Base-by-base conservation (phyloP, 2,888 invertebrate genomes). In the Cyaniris semiargus region DNA sequence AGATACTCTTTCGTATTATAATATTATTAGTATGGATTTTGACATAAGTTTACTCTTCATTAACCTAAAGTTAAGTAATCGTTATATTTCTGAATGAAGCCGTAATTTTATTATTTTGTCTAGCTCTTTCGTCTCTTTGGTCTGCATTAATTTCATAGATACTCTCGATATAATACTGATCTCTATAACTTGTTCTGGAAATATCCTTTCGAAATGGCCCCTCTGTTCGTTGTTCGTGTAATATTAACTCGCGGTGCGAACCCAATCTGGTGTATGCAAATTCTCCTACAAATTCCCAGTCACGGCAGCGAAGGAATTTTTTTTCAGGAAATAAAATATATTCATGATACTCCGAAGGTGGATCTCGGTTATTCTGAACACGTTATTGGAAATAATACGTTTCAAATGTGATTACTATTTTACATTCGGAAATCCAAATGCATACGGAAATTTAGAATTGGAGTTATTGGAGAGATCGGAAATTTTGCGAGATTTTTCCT, bases 221-320 rank as follows among this genome's bases (percentile, higher is more conserved):
- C 66, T 66, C 66, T 66, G 66, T 31, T 66, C 66, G 66, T 66
- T 66, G 66, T 18, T 31, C 88, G 87, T 87, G 89, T 88, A 88
- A 89, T 90, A 90, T 90, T 87, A 90, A 88, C 88, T 90, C 87
- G 86, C 85, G 83, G 85, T 85, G 84, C 84, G 82, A 83, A 83
- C 84, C 86, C 86, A 87, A 89, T 88, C 87, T 87, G 88, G 88
- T 90, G 88, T 89, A 91, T 90, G 90, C 87, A 90, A 90, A 91
- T 90, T 86, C 86, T 89, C 88, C 87, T 80, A 88, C 87, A 84
- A 74, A 74, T 74, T 74, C 87, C 86, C 88, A 87, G 89, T 89
- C 90, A 89, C 89, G 89, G 87, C 87, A 90, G 86, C 85, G 86
- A 86, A 84, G 82, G 84, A 87, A 85, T 87, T 77, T 79, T 87